A percentile compares a stretch with the other conserved stretches of the same genome.
phyloP scores from a whole-genome alignment of 2,113 vertebrate species.

The Paramormyrops kingsleyae region DNA sequence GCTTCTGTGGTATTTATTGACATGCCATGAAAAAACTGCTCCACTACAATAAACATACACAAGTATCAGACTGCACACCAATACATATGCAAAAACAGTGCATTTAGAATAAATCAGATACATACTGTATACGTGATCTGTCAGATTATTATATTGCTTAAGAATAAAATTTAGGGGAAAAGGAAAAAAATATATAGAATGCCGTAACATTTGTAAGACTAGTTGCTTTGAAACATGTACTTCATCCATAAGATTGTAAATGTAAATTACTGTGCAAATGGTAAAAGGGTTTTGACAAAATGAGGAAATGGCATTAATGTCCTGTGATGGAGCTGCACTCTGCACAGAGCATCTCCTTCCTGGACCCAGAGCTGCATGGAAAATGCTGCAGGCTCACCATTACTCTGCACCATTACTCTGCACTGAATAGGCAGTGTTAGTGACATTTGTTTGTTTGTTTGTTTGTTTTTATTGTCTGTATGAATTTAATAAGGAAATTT shows the following conservation, averaged over 20 bases:
- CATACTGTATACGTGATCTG: not conserved
- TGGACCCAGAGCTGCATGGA: not conserved
- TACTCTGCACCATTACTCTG: not conserved
- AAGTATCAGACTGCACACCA: not conserved
- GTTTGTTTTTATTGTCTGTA: not conserved
- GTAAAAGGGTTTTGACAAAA: not conserved
- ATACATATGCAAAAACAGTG: not conserved
- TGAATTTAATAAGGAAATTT: not conserved
- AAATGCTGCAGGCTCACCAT: not conserved
- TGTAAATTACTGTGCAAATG: not conserved
- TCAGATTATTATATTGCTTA: not conserved
- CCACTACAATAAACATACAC: not conserved
- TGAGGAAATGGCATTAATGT: not conserved
- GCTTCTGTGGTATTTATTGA: not conserved
- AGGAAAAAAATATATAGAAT: not conserved
- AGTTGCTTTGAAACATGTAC: no score
- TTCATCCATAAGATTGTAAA: no score
- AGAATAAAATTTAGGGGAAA: not conserved
- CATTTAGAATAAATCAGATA: not conserved
- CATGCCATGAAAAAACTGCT: not conserved
- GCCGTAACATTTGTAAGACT: not conserved
- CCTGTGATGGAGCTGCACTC: not conserved
- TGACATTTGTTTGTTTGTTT: not conserved
- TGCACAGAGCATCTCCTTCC: not conserved
- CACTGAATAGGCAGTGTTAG: not conserved